A percentile compares a stretch with the other conserved stretches of the same genome.
Conservation (phyloP, 2,888 invertebrate genomes). For the Orthosia gothica region DNA sequence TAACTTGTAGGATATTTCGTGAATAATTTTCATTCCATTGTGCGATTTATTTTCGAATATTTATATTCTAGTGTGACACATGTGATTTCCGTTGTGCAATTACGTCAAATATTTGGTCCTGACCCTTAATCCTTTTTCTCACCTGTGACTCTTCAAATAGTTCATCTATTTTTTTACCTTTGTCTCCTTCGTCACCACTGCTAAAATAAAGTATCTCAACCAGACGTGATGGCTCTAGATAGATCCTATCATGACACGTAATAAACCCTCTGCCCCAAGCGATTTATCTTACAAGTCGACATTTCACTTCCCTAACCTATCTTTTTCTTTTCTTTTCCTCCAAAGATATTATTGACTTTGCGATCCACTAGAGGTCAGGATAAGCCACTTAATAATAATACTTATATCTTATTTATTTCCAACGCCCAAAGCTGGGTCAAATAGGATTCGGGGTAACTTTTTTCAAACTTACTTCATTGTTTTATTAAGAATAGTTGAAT, state of each 20-base stretch:
- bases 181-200: neutral
- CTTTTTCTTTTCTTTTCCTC: constrained; percentile 58
- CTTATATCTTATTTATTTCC: constrained; percentile 65
- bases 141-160: neutral
- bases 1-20: no score
- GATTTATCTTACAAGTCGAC: constrained; percentile 60
- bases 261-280: constrained; percentile 31
- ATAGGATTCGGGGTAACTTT: constrained; percentile 40
- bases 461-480: constrained; percentile 10
- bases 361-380: constrained; percentile 48
- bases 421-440: constrained; percentile 29
- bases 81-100: no score
- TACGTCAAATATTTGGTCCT: no score
- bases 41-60: no score
- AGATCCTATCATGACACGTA: constrained; percentile 32
- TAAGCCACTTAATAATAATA: constrained; percentile 61
- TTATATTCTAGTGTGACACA: no score
- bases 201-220: neutral
- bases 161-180: neutral
- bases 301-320: constrained; percentile 71
- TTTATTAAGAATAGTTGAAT: constrained; percentile 49
- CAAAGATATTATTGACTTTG: constrained; percentile 67
- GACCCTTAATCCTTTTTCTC: no score
- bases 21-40: no score
- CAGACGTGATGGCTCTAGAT: constrained; percentile 8